phyloP scores from a whole-genome alignment of 2,888 invertebrate species.

The Bursaphelenchus okinawaensis region DNA sequence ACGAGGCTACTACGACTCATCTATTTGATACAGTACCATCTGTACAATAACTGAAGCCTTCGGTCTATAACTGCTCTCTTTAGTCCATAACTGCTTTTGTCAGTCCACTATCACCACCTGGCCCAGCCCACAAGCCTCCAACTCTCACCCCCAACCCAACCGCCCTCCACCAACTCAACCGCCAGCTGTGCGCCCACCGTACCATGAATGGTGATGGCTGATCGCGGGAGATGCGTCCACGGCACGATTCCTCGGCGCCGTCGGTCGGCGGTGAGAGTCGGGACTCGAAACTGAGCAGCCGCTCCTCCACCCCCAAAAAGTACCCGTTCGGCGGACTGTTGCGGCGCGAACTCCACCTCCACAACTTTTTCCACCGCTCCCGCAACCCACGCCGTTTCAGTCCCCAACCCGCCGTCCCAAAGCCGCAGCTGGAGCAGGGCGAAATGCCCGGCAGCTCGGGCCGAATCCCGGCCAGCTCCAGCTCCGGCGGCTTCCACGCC shows the following conservation, averaged over 20 bases:
- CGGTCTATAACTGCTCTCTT: too few species aligned
- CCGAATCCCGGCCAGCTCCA: constrained; percentile 24
- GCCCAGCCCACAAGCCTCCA: too few species aligned
- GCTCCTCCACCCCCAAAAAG: constrained; percentile 6
- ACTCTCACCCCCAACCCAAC: too few species aligned
- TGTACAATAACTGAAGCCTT: too few species aligned
- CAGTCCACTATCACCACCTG: too few species aligned
- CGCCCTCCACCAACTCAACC: not conserved
- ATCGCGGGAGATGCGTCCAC: not conserved
- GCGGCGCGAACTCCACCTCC: constrained; percentile 19
- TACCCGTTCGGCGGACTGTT: constrained; percentile 14
- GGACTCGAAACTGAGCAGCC: not conserved
- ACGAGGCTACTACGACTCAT: too few species aligned
- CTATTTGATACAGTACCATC: too few species aligned
- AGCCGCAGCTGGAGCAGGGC: not conserved
- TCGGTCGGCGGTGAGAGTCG: not conserved
- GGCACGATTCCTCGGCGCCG: not conserved
- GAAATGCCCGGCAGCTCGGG: not conserved
- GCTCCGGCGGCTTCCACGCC: constrained; percentile 22
- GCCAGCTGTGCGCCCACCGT: not conserved
- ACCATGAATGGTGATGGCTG: not conserved
- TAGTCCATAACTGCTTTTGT: too few species aligned
- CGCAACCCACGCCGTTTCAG: constrained; percentile 10
- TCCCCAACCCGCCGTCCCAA: too few species aligned
- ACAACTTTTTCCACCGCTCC: constrained; percentile 22